A percentile compares a stretch with the other conserved stretches of the same genome.
phyloP scores from a whole-genome alignment of 2,113 vertebrate species.

The Heterocephalus glaber region DNA sequence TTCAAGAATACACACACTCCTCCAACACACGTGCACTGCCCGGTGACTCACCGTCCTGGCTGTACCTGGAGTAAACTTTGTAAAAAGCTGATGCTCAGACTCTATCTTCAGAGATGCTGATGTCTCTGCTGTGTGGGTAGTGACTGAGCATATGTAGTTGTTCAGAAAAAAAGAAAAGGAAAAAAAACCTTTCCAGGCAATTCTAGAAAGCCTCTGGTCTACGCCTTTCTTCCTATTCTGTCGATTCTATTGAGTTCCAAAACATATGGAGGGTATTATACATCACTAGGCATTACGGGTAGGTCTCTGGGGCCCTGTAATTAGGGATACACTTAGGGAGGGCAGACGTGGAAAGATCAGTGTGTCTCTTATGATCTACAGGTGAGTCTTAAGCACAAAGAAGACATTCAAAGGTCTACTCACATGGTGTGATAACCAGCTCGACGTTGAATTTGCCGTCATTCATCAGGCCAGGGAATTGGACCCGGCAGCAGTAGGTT shows the following conservation, averaged over 20 bases:
- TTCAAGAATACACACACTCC: background rate
- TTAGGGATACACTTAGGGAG: background rate
- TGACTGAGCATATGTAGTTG: background rate
- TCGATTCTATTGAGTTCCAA: background rate
- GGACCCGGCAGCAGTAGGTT: constrained; percentile 89
- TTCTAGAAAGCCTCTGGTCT: background rate
- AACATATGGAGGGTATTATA: background rate
- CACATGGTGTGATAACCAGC: constrained; percentile 80
- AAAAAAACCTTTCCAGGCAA: background rate
- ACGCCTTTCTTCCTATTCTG: background rate
- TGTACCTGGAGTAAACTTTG: background rate
- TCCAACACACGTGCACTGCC: accelerated
- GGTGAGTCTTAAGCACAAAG: background rate
- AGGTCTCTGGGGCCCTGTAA: background rate
- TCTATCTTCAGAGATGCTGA: background rate
- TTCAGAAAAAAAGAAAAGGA: background rate
- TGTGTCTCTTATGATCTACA: background rate
- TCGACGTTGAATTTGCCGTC: constrained; percentile 70
- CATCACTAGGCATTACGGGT: background rate
- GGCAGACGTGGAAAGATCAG: background rate
- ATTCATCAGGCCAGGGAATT: constrained; percentile 86
- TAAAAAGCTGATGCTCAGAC: background rate
- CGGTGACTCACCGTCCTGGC: background rate
- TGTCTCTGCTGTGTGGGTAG: background rate
- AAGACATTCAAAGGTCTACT: constrained; percentile 46